phyloP scores from a whole-genome alignment of 2,888 invertebrate genomes.

The Sarcophaga rosellei region DNA sequence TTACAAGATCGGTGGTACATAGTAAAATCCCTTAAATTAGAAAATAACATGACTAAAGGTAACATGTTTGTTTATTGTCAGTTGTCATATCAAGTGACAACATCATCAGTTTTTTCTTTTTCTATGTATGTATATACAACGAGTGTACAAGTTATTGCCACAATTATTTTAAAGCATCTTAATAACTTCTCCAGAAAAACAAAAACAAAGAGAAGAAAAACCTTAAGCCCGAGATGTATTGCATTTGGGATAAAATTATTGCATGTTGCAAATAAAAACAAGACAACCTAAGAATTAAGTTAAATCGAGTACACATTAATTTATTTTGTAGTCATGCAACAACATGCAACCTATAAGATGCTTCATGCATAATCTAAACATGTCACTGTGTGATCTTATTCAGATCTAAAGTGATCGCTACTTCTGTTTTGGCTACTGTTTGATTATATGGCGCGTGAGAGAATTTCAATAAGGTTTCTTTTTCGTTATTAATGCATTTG shows the following conservation, averaged over 20 bases:
- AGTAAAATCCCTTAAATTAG: slow-evolving; percentile 60
- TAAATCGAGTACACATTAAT: slow-evolving; percentile 17
- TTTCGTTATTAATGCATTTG: not conserved
- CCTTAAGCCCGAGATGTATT: not conserved
- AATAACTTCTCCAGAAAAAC: slow-evolving; percentile 15
- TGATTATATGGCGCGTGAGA: slow-evolving; percentile 40
- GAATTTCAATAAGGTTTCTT: not conserved
- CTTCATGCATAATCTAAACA: slow-evolving; percentile 26
- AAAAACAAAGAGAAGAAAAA: not conserved
- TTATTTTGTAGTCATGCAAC: slow-evolving; percentile 13
- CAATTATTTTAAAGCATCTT: slow-evolving; percentile 5
- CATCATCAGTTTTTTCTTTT: slow-evolving; percentile 29
- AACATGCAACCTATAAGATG: slow-evolving; percentile 1
- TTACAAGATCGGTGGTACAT: slow-evolving; percentile 21
- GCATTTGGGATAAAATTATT: slow-evolving; percentile 37
- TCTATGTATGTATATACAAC: too few relatives aligned
- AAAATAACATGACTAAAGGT: slow-evolving; percentile 39
- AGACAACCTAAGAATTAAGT: not conserved
- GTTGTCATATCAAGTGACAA: slow-evolving; percentile 65
- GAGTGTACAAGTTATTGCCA: slow-evolving; percentile 14
- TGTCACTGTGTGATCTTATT: slow-evolving; percentile 35
- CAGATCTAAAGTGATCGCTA: slow-evolving; percentile 3
- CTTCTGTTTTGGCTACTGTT: slow-evolving; percentile 12
- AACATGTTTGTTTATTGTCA: slow-evolving; percentile 64
- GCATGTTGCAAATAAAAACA: slow-evolving; percentile 14